Evolutionary conservation across 2,113 vertebrate species (phyloP).

Genomic region (Dunckerocampus dactyliophorus): DNA sequence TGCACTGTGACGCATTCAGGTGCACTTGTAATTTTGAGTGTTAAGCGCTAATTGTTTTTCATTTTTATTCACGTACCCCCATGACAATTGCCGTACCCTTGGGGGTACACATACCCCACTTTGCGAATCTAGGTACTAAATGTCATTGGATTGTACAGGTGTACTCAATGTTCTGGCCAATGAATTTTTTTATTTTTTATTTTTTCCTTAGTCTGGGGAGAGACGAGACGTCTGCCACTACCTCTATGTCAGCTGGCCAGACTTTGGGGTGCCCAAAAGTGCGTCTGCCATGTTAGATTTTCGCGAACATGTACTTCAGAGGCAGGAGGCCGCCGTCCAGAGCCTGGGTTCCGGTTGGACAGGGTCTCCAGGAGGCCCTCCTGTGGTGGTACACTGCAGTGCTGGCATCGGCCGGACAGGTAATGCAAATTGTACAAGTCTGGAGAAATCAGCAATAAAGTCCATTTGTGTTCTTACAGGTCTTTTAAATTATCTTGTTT

Average conservation of each 20-base stretch:
- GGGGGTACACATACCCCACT: no score
- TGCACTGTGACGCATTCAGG: no score
- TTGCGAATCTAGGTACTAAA: no score
- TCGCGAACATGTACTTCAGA: constrained; percentile 69
- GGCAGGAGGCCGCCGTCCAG: constrained; percentile 61
- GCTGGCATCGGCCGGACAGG: constrained; percentile 79
- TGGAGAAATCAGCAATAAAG: neutral
- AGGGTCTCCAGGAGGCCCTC: constrained; percentile 70
- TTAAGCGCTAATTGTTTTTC: no score
- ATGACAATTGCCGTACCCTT: no score
- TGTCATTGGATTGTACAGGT: no score
- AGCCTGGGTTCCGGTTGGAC: constrained; percentile 68
- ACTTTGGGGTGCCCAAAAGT: constrained; percentile 78
- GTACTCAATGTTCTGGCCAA: no score
- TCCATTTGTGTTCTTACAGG: neutral
- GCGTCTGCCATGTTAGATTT: constrained; percentile 80
- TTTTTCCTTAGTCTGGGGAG: constrained; percentile 66
- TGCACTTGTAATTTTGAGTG: no score
- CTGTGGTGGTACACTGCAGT: constrained; percentile 78
- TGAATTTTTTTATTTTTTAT: neutral
- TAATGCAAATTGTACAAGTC: constrained; percentile 16
- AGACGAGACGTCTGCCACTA: constrained; percentile 74
- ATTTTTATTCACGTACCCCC: no score
- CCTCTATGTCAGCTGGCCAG: constrained; percentile 79
- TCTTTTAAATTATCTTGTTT: no score